Percentiles rank a stretch among this genome's conserved stretches.
Conservation (phyloP, 2,113 vertebrate species). For the Tonatia bakeri region DNA sequence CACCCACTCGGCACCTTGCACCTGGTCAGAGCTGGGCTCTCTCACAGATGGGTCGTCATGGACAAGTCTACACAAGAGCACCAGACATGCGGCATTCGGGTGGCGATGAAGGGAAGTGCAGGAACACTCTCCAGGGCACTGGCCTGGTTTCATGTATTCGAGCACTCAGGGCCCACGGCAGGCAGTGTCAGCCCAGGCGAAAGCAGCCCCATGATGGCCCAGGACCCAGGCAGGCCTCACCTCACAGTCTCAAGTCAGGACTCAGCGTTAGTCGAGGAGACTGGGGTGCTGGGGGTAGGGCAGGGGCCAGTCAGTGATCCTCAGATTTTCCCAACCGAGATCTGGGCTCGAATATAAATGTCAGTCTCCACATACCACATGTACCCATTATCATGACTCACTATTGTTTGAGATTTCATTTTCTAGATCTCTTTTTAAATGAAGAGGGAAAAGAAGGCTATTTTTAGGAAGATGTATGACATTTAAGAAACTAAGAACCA, state of each 20-base stretch:
- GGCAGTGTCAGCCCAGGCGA: neutral
- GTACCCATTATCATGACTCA: neutral
- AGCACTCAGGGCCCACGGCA: neutral
- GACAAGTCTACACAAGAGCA: neutral
- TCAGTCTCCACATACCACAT: neutral
- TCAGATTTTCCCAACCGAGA: neutral
- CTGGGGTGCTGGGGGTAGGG: neutral
- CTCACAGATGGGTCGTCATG: neutral
- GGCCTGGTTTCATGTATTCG: constrained; percentile 14
- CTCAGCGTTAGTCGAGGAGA: neutral
- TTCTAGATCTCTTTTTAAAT: constrained; percentile 37
- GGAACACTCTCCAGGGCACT: neutral
- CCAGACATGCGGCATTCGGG: neutral
- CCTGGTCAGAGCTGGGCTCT: neutral
- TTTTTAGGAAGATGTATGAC: neutral
- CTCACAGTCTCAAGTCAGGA: neutral
- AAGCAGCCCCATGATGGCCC: neutral
- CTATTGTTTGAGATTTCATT: neutral
- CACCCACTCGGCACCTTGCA: neutral
- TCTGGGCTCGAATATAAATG: neutral
- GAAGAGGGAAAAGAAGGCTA: neutral
- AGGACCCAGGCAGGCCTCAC: neutral
- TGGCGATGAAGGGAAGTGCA: neutral
- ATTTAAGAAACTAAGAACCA: neutral
- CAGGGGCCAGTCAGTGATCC: neutral